Evolutionary conservation across 1,140 invertebrate species (phyloP).

Genomic region (Phthorimaea operculella): DNA sequence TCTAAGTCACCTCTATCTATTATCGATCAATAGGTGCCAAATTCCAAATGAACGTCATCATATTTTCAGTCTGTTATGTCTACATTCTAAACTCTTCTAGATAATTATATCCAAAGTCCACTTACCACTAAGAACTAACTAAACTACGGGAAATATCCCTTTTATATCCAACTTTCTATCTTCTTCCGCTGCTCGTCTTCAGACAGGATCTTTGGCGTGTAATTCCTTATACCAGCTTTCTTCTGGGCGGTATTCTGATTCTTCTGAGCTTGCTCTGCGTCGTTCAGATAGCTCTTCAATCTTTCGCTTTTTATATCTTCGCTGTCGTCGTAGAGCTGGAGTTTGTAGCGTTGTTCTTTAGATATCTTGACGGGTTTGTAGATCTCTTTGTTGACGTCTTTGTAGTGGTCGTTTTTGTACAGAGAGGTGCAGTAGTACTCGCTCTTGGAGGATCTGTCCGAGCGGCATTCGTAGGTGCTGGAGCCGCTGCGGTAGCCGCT

Average conservation of each 20-base stretch:
- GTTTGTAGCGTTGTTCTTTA: conserved; percentile 64
- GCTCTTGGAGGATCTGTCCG: conserved; percentile 53
- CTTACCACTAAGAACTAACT: conserved; percentile 30
- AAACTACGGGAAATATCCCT: conserved; percentile 43
- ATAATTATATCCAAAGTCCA: no score
- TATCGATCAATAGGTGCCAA: no score
- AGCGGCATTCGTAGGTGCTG: conserved; percentile 45
- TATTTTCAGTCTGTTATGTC: no score
- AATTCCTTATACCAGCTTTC: conserved; percentile 72
- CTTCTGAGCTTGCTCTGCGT: conserved; percentile 62
- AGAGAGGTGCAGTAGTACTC: conserved; percentile 56
- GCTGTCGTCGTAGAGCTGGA: conserved; percentile 50
- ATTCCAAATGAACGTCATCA: no score
- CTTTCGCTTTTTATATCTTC: conserved; percentile 71
- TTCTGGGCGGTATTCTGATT: conserved; percentile 47
- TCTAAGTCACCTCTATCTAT: no score
- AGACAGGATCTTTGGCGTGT: conserved; percentile 73
- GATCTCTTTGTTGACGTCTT: conserved; percentile 61
- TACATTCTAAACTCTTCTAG: no score
- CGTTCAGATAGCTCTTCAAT: conserved; percentile 71
- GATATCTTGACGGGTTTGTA: conserved; percentile 66
- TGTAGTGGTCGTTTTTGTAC: conserved; percentile 67
- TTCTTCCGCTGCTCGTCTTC: conserved; percentile 59
- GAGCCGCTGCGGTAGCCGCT: conserved; percentile 60
- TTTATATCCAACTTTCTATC: conserved; percentile 56